Conservation (phyloP, 35 echinoderm and acorn worm species). For the Lytechinus pictus region DNA sequence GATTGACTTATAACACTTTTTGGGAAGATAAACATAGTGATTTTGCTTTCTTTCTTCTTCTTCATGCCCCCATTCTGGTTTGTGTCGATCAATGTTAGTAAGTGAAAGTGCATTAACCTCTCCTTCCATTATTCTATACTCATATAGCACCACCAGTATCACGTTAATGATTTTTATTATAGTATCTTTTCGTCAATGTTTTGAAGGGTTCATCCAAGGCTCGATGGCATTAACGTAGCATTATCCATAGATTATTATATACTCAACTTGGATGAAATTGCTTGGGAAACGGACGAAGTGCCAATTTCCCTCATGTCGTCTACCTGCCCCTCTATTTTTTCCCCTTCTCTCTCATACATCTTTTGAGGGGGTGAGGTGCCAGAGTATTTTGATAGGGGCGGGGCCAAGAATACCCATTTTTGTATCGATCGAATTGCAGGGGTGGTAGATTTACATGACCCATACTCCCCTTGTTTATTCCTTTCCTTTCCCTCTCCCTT, state of each 20-base stretch:
- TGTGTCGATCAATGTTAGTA: background rate
- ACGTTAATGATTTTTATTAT: background rate
- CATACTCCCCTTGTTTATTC: background rate
- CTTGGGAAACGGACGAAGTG: too few relatives aligned
- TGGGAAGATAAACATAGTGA: background rate
- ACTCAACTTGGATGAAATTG: too few relatives aligned
- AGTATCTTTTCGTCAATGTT: background rate
- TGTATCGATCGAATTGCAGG: too few relatives aligned
- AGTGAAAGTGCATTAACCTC: background rate
- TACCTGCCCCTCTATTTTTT: too few relatives aligned
- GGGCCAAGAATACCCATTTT: too few relatives aligned
- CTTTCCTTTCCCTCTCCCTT: background rate
- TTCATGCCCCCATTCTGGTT: background rate
- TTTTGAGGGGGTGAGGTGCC: too few relatives aligned
- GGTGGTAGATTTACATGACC: too few relatives aligned
- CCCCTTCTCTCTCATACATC: background rate
- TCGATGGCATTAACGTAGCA: too few relatives aligned
- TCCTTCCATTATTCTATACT: background rate
- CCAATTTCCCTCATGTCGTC: too few relatives aligned
- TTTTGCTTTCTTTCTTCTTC: background rate
- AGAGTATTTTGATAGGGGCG: too few relatives aligned
- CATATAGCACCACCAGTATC: background rate
- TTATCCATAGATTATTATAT: too few relatives aligned
- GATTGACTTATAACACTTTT: slow-evolving; percentile 18
- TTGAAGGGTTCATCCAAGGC: too few relatives aligned